Percentiles rank a stretch among this genome's conserved stretches.
Evolutionary conservation across 2,797 vertebrate species (phyloP).

Genomic region (Podarcis lilfordi): DNA sequence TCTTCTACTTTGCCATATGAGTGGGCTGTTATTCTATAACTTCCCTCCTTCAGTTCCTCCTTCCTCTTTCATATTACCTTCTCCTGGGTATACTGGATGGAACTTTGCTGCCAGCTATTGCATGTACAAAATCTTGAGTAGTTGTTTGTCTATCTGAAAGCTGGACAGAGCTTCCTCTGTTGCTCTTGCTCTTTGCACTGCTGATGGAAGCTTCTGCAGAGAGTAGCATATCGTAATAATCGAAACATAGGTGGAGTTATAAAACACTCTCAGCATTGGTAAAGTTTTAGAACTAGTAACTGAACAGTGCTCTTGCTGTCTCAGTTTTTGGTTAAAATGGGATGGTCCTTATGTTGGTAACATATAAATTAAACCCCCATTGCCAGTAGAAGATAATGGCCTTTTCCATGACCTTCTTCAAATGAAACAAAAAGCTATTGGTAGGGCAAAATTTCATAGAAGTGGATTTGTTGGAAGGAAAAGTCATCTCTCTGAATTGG

Average conservation of each 20-base stretch:
- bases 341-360: conserved; percentile 64
- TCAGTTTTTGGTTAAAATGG: conserved; percentile 59
- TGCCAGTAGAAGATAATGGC: conserved; percentile 66
- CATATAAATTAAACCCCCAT: conserved; percentile 60
- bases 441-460: conserved; percentile 67
- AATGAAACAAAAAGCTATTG: conserved; percentile 70
- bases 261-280: conserved; percentile 24
- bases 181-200: background rate
- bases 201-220: background rate
- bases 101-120: background rate
- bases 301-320: conserved; percentile 63
- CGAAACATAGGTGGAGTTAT: conserved; percentile 50
- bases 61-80: background rate
- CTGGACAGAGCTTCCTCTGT: background rate
- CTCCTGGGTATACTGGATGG: background rate
- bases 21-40: background rate
- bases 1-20: background rate
- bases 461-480: conserved; percentile 68
- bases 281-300: conserved; percentile 55
- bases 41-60: background rate
- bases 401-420: conserved; percentile 66
- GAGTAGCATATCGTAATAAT: conserved; percentile 38
- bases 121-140: background rate
- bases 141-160: no score
- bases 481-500: conserved; percentile 66